Percentiles rank a stretch among this genome's conserved stretches.
These are phyloP conservation scores for Flexamia atlantica DNA, from an alignment of 2,888 invertebrate genomes.

Conservation along the genomic window DNA sequence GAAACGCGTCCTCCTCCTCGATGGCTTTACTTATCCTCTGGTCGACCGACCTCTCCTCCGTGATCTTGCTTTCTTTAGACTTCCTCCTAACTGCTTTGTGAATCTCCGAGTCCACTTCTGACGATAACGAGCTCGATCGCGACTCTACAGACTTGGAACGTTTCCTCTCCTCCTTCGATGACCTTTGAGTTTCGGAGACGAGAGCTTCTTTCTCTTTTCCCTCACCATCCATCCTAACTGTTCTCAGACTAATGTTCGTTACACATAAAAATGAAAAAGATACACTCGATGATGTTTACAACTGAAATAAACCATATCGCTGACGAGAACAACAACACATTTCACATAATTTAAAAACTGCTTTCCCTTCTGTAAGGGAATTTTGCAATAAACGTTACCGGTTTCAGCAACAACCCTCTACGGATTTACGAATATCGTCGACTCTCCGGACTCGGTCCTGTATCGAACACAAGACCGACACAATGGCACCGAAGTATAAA, in stretches of 20 bases:
- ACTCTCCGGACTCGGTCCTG: background rate
- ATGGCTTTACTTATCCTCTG: conserved; percentile 61
- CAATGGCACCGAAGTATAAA: conserved; percentile 29
- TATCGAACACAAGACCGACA: background rate
- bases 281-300: background rate
- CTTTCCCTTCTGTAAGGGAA: too few species aligned
- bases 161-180: conserved; percentile 25
- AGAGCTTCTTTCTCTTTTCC: background rate
- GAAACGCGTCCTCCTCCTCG: conserved; percentile 63
- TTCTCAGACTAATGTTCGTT: background rate
- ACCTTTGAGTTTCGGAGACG: background rate
- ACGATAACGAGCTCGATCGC: conserved; percentile 39
- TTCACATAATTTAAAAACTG: too few species aligned
- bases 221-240: background rate
- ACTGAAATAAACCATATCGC: too few species aligned
- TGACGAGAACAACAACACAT: too few species aligned
- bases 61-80: conserved; percentile 45
- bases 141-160: conserved; percentile 59
- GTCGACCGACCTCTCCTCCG: conserved; percentile 24
- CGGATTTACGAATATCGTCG: background rate
- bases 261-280: background rate
- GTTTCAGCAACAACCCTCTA: too few species aligned
- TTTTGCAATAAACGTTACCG: too few species aligned
- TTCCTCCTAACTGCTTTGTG: conserved; percentile 24
- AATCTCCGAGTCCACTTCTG: conserved; percentile 30